phyloP scores from a whole-genome alignment of 2,888 invertebrate species.

The Diarsia rubi region DNA sequence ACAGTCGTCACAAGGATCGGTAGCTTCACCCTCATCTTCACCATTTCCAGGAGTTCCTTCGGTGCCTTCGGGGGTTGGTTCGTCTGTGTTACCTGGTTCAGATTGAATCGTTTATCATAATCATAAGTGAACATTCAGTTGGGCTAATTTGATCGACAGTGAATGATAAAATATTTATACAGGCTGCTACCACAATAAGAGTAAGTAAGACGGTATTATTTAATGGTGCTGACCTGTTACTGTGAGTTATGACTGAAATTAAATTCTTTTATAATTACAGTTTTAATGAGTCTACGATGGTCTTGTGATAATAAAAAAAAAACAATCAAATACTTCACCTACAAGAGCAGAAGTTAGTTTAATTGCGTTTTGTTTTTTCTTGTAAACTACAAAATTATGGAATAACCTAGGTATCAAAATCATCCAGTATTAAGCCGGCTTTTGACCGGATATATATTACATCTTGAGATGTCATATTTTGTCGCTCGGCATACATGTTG shows the following conservation, averaged over 20 bases:
- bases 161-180: background rate
- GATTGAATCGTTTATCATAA: background rate
- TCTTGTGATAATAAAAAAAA: background rate
- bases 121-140: background rate
- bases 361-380: background rate
- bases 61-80: background rate
- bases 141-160: background rate
- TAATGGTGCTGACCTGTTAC: background rate
- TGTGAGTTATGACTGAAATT: background rate
- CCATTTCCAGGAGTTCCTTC: conserved; percentile 2
- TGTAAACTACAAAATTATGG: conserved; percentile 9
- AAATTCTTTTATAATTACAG: background rate
- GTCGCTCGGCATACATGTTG: too few relatives aligned
- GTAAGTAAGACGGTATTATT: background rate
- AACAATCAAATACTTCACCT: background rate
- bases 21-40: background rate
- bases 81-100: conserved; percentile 17
- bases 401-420: background rate
- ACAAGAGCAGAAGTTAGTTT: background rate
- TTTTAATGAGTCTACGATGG: background rate
- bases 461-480: too few relatives aligned
- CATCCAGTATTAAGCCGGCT: too few relatives aligned
- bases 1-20: conserved; percentile 22
- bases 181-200: background rate
- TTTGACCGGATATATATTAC: too few relatives aligned